Percentiles rank a stretch among this genome's conserved stretches.
phyloP scores from a whole-genome alignment of 2,113 vertebrate species.

The Phoxinus phoxinus region DNA sequence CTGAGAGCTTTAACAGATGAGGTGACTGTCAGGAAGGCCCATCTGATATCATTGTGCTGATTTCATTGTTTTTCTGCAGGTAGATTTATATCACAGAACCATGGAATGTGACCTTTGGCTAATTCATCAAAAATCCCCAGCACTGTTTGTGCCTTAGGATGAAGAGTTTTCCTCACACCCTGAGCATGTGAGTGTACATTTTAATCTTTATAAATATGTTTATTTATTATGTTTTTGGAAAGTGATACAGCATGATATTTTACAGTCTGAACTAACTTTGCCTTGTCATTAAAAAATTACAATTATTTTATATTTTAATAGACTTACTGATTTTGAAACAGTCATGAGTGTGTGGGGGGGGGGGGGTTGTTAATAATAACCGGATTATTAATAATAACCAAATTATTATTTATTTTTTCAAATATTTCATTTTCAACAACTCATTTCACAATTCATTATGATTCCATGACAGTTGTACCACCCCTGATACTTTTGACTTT shows the following conservation, averaged over 20 bases:
- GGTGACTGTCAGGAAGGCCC: slow-evolving; percentile 63
- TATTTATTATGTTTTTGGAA: neutral
- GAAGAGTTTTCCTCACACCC: neutral
- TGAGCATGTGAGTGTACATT: neutral
- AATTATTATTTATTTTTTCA: too few relatives aligned
- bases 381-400: too few relatives aligned
- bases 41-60: slow-evolving; percentile 56
- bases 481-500: neutral
- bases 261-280: neutral
- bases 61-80: slow-evolving; percentile 71
- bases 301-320: neutral
- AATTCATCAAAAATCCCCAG: slow-evolving; percentile 56
- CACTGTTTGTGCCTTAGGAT: neutral
- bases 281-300: neutral
- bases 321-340: neutral
- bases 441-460: too few relatives aligned
- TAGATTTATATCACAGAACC: slow-evolving; percentile 61
- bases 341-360: neutral
- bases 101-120: slow-evolving; percentile 58
- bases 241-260: neutral
- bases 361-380: too few relatives aligned
- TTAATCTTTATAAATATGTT: neutral
- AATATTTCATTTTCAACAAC: too few relatives aligned
- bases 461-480: neutral
- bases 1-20: slow-evolving; percentile 38